Base-by-base conservation (phyloP, 2,113 vertebrate species). In the Heterocephalus glaber region DNA sequence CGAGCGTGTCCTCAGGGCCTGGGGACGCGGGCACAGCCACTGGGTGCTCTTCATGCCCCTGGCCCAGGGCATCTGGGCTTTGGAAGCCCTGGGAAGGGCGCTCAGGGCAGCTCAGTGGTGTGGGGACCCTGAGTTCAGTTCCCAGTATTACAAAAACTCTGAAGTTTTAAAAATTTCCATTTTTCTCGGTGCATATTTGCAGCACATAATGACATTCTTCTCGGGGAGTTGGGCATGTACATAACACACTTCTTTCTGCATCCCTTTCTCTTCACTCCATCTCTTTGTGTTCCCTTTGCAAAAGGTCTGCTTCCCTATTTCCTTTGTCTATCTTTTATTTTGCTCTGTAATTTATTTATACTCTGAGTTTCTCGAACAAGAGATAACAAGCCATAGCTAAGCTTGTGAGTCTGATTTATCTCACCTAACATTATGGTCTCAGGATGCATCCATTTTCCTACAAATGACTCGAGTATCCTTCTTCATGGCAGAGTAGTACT, bases 1-100 rank as follows among this genome's bases (percentile, higher is more conserved):
- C 30, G 1, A 3, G 47, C 26, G 1, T 7, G 1, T 35, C 56
- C 8, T 26, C 5, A 1, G n/a, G 19, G 17, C 5, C n/a, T 0
- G 49, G 38, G 56, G 58, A 49, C 9, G 47, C 47, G n/a, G n/a
- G n/a, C n/a, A 6, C 47, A 49, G 47, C 47, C 47, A 49, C 47
- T 49, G 47, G 47, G 6, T 2, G 26, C 76, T 22, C 61, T 74
- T 22, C 60, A 7, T 5, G 66, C 28, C 24, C 26, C 38, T 14
- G 61, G 68, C 41, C 60, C n/a, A 17, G 0, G 54, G 14, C 11
- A 0, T 84, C 19, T 58, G 72, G 22, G 7, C 80, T 65, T 74
- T 4, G 5, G 92, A 38, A 7, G 7, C 19, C n/a, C n/a, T n/a
- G n/a, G n/a, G n/a, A n/a, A n/a, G n/a, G n/a, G n/a, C n/a, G n/a